These are phyloP conservation scores for Tenualosa thibaudeaui DNA, from an alignment of 2,797 vertebrate genomes.

Conservation along the genomic window DNA sequence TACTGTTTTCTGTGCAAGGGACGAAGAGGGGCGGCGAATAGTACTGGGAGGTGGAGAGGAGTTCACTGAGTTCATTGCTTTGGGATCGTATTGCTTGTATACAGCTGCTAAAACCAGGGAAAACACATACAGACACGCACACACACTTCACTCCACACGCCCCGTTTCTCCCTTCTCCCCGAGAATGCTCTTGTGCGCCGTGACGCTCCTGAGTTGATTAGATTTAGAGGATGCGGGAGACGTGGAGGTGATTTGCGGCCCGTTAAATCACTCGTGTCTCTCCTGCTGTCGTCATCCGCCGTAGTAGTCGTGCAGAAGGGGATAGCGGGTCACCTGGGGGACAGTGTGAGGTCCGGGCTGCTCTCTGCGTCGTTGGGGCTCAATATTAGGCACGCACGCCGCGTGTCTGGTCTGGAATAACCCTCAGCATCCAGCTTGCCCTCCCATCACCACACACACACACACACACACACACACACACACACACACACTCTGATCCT, in stretches of 20 bases:
- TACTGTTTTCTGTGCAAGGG: constrained; percentile 48
- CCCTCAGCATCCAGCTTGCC: constrained; percentile 14
- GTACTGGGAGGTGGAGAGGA: constrained; percentile 42
- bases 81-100: constrained; percentile 48
- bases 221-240: constrained; percentile 26
- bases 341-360: constrained; percentile 58
- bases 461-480: constrained; percentile 25
- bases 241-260: constrained; percentile 23
- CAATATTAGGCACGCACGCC: constrained; percentile 46
- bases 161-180: constrained; percentile 5
- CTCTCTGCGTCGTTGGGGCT: constrained; percentile 35
- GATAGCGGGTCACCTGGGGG: constrained; percentile 62
- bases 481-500: constrained; percentile 44
- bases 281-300: constrained; percentile 26
- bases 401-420: constrained; percentile 52
- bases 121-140: constrained; percentile 22
- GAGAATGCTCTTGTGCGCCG: constrained; percentile 33
- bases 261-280: constrained; percentile 24
- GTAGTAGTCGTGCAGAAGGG: constrained; percentile 9
- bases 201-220: constrained; percentile 53
- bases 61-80: constrained; percentile 70
- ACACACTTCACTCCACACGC: constrained; percentile 26
- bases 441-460: constrained; percentile 48
- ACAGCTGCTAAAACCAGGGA: constrained; percentile 20
- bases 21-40: constrained; percentile 53